Percentiles rank a stretch among this genome's conserved stretches.
Conservation (phyloP, 2,113 vertebrate species). For the Corythaixoides concolor region DNA sequence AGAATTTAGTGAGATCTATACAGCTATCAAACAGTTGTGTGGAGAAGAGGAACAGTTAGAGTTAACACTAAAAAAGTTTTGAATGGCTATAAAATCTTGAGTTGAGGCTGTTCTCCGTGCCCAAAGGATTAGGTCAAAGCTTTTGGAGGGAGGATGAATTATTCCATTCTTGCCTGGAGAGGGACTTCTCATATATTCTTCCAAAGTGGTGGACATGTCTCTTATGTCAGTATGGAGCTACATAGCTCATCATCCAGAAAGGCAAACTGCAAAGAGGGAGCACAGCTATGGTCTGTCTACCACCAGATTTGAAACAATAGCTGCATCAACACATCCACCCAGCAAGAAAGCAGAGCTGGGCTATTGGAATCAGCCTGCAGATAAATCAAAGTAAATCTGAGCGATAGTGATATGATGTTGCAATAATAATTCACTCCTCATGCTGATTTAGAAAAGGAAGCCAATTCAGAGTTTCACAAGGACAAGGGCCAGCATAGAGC, state of each 20-base stretch:
- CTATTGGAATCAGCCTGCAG: slow-evolving; percentile 21
- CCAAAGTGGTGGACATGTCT: background rate
- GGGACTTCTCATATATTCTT: slow-evolving; percentile 6
- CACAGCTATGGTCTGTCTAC: background rate
- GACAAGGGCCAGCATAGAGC: background rate
- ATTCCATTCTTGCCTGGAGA: background rate
- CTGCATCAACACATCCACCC: slow-evolving; percentile 8
- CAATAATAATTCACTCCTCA: slow-evolving; percentile 59
- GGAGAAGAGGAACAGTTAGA: background rate
- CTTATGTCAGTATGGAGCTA: background rate
- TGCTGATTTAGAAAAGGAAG: slow-evolving; percentile 47
- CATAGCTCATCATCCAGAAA: background rate
- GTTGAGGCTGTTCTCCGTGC: background rate
- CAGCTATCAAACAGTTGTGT: background rate
- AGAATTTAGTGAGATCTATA: background rate
- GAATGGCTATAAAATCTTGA: background rate
- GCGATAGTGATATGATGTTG: slow-evolving; percentile 43
- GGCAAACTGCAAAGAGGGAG: background rate
- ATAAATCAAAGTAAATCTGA: slow-evolving; percentile 60
- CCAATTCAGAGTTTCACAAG: slow-evolving; percentile 45
- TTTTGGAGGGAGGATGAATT: background rate
- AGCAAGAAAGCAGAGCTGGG: slow-evolving; percentile 14
- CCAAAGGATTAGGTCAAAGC: slow-evolving; percentile 9
- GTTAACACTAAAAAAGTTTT: slow-evolving; percentile 7
- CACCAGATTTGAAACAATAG: slow-evolving; percentile 32